Conservation (phyloP, 2,113 vertebrate genomes). For the Nettapus auritus region DNA sequence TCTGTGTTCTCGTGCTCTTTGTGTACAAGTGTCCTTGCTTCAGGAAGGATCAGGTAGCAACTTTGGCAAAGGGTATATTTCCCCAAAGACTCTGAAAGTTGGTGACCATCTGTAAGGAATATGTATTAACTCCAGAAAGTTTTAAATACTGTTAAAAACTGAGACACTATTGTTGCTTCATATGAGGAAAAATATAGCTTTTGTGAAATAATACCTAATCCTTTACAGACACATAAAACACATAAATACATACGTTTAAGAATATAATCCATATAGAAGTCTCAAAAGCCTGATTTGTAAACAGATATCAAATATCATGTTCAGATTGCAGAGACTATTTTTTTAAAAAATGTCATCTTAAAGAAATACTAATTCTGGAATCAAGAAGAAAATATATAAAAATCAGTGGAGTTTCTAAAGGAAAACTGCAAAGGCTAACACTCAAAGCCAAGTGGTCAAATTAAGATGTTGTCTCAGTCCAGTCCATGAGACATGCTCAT, state of each 20-base stretch:
- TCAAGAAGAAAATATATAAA: background rate
- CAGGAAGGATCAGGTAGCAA: background rate
- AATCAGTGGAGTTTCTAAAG: background rate
- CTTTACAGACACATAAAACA: background rate
- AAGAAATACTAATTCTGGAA: background rate
- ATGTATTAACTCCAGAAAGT: background rate
- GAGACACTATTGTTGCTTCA: background rate
- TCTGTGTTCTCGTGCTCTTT: background rate
- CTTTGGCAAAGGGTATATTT: rapidly evolving
- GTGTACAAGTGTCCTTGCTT: background rate
- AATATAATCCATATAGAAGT: background rate
- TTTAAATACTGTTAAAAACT: background rate
- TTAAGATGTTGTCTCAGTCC: background rate
- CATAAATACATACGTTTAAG: background rate
- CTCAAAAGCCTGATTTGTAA: background rate
- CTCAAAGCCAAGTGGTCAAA: background rate
- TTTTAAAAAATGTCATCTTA: background rate
- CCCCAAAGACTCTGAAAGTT: background rate
- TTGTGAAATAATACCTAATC: background rate
- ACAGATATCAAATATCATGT: background rate
- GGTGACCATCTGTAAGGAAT: background rate
- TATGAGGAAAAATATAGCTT: background rate
- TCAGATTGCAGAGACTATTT: background rate
- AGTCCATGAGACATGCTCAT: background rate
- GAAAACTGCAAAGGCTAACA: background rate